A percentile compares a stretch with the other conserved stretches of the same genome.
phyloP scores from a whole-genome alignment of 2,113 vertebrate species.

The Anoura caudifer region DNA sequence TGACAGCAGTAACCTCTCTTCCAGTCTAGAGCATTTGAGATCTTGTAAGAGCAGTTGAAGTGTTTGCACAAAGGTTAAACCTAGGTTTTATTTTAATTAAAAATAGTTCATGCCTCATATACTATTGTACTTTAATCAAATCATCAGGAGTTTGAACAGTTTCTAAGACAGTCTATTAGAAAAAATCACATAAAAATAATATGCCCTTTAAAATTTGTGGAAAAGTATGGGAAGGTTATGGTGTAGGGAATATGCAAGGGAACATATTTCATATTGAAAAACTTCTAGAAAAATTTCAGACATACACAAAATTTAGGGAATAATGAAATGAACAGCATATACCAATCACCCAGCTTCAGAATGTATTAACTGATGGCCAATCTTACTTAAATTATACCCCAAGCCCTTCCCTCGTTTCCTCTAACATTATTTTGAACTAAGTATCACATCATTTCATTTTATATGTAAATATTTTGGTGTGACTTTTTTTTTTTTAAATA shows the following conservation, averaged over 20 bases:
- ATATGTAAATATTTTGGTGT: constrained; percentile 34
- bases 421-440: constrained; percentile 51
- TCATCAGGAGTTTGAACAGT: constrained; percentile 12
- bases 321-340: constrained; percentile 3
- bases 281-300: constrained; percentile 28
- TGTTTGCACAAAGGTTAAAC: background rate
- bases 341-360: background rate
- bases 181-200: constrained; percentile 14
- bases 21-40: background rate
- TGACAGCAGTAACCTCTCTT: constrained; percentile 2
- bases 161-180: background rate
- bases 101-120: background rate
- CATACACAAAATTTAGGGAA: background rate
- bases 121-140: background rate
- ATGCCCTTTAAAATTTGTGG: background rate
- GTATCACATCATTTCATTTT: background rate
- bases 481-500: constrained; percentile 74
- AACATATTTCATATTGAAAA: constrained; percentile 31
- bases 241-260: background rate
- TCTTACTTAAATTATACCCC: background rate
- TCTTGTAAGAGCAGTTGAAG: background rate
- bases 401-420: background rate
- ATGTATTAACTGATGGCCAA: background rate
- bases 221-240: background rate
- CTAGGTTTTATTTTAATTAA: constrained; percentile 37